A percentile compares a stretch with the other conserved stretches of the same genome.
These are phyloP conservation scores for Chiloscyllium punctatum DNA, from an alignment of 2,797 vertebrate genomes.

Conservation along the genomic window DNA sequence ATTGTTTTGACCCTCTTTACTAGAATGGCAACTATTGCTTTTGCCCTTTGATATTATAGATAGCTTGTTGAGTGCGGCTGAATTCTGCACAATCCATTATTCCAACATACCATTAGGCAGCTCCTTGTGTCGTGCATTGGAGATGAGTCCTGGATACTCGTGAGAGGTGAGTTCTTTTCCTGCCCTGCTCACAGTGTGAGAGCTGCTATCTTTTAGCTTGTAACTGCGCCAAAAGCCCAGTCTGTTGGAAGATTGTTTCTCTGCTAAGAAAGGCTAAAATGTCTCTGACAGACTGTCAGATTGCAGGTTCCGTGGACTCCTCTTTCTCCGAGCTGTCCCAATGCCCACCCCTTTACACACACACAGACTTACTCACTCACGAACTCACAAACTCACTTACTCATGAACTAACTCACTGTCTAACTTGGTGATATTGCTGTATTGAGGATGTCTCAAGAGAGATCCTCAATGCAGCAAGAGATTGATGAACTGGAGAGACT, in stretches of 20 bases:
- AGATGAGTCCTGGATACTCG: too few species aligned
- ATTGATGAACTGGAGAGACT: neutral
- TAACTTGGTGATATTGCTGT: neutral
- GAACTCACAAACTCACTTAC: neutral
- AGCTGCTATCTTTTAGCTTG: neutral
- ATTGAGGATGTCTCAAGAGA: neutral
- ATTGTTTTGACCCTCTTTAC: neutral
- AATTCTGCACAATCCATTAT: neutral
- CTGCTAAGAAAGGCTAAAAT: neutral
- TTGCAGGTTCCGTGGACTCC: neutral
- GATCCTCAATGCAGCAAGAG: neutral
- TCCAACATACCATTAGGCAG: neutral
- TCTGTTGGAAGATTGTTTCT: neutral
- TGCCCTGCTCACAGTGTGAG: neutral
- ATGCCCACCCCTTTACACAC: neutral
- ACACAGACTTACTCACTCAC: neutral
- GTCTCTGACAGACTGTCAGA: neutral
- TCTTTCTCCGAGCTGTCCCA: too few species aligned
- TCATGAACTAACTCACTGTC: neutral
- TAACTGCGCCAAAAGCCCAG: neutral
- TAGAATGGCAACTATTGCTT: neutral
- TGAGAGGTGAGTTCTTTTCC: too few species aligned
- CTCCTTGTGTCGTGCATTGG: neutral
- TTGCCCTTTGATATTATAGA: neutral
- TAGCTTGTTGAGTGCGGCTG: neutral